Evolutionary conservation across 2,888 invertebrate genomes (phyloP).

Genomic region (Drosophila monieri): DNA sequence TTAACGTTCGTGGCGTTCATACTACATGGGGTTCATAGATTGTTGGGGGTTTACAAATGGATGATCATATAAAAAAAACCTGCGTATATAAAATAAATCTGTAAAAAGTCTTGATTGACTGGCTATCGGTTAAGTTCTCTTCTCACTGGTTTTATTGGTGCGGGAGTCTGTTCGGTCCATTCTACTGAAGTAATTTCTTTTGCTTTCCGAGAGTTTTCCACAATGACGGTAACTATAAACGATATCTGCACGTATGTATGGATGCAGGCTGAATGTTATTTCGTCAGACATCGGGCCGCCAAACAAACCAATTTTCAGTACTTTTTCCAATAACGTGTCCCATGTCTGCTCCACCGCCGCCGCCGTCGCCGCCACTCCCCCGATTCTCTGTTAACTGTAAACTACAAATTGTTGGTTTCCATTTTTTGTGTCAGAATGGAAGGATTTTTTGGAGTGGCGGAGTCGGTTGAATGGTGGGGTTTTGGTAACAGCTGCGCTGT

Average conservation of each 20-base stretch:
- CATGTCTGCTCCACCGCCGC: conserved; percentile 10
- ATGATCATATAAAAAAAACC: background rate
- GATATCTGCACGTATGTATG: conserved; percentile 15
- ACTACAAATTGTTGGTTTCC: conserved; percentile 74
- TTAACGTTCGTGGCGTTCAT: background rate
- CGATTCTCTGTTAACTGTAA: conserved; percentile 66
- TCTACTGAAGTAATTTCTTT: conserved; percentile 35
- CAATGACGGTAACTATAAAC: conserved; percentile 40
- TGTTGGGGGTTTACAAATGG: no score
- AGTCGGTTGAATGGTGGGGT: conserved; percentile 29
- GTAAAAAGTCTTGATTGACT: conserved; percentile 34
- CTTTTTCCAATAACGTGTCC: conserved; percentile 66
- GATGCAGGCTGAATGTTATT: conserved; percentile 28
- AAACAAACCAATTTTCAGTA: conserved; percentile 75
- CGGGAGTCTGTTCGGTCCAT: background rate
- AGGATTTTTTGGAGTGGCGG: background rate
- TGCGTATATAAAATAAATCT: background rate
- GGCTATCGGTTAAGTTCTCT: conserved; percentile 43
- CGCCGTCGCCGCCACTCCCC: background rate
- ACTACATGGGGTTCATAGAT: background rate
- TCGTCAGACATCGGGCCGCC: conserved; percentile 71
- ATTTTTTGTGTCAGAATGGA: conserved; percentile 41
- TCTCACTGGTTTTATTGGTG: conserved; percentile 9
- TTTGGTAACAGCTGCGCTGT: conserved; percentile 48
- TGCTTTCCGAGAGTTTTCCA: conserved; percentile 31